Conservation (phyloP, 2,797 vertebrate genomes). For the Arctocebus calabarensis region DNA sequence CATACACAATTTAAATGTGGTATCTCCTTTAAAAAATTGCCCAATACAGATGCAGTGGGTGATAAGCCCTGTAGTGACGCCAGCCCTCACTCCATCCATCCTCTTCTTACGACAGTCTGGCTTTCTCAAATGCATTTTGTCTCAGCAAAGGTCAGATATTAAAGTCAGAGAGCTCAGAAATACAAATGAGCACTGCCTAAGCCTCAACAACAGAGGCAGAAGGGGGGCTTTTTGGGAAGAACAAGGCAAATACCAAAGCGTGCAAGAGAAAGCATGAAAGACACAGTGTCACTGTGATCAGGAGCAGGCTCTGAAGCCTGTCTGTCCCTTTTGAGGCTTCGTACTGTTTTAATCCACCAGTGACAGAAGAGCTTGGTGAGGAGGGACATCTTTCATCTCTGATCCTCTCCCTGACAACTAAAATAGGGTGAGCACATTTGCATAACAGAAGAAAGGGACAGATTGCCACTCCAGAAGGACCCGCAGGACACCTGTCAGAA, state of each 20-base stretch:
- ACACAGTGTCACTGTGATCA: not conserved
- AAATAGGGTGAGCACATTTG: conserved; percentile 77
- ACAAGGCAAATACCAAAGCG: conserved; percentile 41
- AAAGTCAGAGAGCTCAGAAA: conserved; percentile 80
- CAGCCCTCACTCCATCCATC: conserved; percentile 1
- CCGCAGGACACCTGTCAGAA: conserved; percentile 76
- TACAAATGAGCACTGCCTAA: conserved; percentile 50
- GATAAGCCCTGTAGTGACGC: conserved; percentile 32
- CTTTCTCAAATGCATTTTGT: conserved; percentile 66
- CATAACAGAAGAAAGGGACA: conserved; percentile 79
- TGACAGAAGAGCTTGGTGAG: conserved; percentile 63
- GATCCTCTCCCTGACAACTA: conserved; percentile 67
- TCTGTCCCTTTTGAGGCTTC: conserved; percentile 59
- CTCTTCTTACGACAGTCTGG: conserved; percentile 39
- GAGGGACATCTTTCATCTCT: conserved; percentile 77
- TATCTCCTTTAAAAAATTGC: conserved; percentile 51
- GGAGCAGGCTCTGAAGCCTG: conserved; percentile 45
- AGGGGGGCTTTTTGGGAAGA: conserved; percentile 45
- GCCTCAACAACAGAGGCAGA: conserved; percentile 59
- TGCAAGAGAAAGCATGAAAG: not conserved
- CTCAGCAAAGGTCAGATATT: conserved; percentile 79
- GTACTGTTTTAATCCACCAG: conserved; percentile 51
- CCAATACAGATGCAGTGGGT: not conserved
- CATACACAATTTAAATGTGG: conserved; percentile 69
- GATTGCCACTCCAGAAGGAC: conserved; percentile 79